A percentile compares a stretch with the other conserved stretches of the same genome.
Conservation (phyloP, 2,113 vertebrate genomes). For the Anser cygnoides region DNA sequence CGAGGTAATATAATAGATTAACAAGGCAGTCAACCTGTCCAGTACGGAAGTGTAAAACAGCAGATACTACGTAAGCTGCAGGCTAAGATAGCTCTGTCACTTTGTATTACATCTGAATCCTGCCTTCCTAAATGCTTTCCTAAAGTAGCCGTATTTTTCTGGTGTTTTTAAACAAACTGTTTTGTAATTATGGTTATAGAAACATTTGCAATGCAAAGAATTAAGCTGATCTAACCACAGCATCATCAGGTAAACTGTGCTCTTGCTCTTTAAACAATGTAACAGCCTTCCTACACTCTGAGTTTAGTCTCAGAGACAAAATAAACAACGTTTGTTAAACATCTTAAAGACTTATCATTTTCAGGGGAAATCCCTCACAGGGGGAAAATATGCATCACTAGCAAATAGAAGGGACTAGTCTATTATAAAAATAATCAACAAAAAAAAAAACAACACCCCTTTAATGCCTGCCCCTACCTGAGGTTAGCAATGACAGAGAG, state of each 20-base stretch:
- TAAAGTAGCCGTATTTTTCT: background rate
- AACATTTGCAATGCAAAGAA: background rate
- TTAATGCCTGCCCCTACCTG: background rate
- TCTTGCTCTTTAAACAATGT: background rate
- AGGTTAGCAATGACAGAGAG: background rate
- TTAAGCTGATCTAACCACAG: background rate
- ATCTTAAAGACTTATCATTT: background rate
- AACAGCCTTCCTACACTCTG: background rate
- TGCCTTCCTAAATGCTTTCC: background rate
- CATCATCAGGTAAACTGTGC: background rate
- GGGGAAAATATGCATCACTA: background rate
- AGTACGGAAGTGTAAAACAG: background rate
- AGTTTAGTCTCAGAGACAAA: background rate
- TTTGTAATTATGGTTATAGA: background rate
- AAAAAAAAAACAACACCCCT: accelerated
- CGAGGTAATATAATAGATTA: background rate
- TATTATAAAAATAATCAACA: background rate
- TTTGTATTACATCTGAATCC: conserved; percentile 5
- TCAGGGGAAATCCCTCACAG: background rate
- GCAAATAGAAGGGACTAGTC: background rate
- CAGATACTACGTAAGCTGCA: background rate
- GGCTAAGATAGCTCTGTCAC: background rate
- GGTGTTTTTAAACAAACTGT: background rate
- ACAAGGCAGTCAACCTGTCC: background rate
- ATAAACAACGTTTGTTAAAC: background rate